Evolutionary conservation across 2,888 invertebrate species (phyloP), one percentile per base, ranked within the genome.

Genomic region (Orthosia incerta): DNA sequence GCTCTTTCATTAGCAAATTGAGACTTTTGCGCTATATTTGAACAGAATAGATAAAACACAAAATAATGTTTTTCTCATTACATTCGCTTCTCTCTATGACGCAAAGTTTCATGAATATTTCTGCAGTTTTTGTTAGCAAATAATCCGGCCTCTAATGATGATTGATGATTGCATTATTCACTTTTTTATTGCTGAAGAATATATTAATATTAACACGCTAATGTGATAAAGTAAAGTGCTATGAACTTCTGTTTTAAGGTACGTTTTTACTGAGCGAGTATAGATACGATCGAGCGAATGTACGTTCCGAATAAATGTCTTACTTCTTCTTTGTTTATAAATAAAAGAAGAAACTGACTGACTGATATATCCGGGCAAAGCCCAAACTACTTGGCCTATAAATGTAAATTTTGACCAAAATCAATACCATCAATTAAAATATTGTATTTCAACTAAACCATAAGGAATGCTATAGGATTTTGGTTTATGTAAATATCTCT

Each of bases 181-280:
- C 80, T 80, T 87, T 85, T 85, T 85, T 86, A 86, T 80, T 82
- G 80, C 85, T 82, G 59, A 79, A 86, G 53, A 74, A 73, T 20
- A 16, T 45, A 60, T 60, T 45, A 20, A 75, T 80, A 86, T 76
- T 82, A 70, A 83, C 76, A 65, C 74, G 80, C 81, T 85, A 78
- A 81, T 81, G 83, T 83, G 80, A 84, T 82, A 86, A 80, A 68
- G 74, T 59, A 61, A 61, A 71, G 78, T 80, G 66, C 78, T 76
- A 71, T 76, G 65, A 76, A 83, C 71, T 82, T 68, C 74, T 79
- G 57, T 74, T 45, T 71, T 68, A 81, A 59, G 77, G 62, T 81
- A 63, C 55, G 76, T 66, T 79, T 76, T 81, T 5, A 66, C 61
- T 53, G 50, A 48, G 55, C 60, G 18, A 46, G 15, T 15, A 26